Percentiles rank a stretch among this genome's conserved stretches.
Conservation (phyloP, 2,888 invertebrate genomes). For the Eupithecia insigniata region DNA sequence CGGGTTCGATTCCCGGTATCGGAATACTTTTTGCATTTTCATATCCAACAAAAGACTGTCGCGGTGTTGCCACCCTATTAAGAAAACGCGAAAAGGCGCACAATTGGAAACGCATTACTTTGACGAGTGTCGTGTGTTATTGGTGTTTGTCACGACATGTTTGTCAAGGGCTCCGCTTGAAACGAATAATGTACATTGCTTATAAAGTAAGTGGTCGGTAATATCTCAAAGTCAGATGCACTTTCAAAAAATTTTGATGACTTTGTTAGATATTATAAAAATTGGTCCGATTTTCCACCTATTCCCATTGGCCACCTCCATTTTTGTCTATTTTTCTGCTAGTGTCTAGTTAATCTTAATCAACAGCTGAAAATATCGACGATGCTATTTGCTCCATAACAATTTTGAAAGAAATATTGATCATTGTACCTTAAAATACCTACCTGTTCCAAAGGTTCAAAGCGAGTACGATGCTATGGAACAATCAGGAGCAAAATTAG, state of each 20-base stretch:
- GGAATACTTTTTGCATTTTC: conserved; percentile 66
- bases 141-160: conserved; percentile 42
- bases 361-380: neutral
- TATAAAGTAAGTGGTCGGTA: conserved; percentile 21
- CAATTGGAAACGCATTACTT: conserved; percentile 71
- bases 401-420: neutral
- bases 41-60: neutral
- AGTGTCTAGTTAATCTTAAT: too few relatives aligned
- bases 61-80: conserved; percentile 26
- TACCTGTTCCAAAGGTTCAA: too few relatives aligned
- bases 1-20: conserved; percentile 86
- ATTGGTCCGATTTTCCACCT: too few relatives aligned
- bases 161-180: conserved; percentile 46
- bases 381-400: neutral
- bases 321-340: too few relatives aligned
- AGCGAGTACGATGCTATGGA: too few relatives aligned
- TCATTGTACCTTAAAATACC: too few relatives aligned
- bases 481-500: too few relatives aligned
- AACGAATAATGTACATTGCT: conserved; percentile 25
- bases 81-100: conserved; percentile 49
- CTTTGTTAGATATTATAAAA: neutral
- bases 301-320: too few relatives aligned
- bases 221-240: conserved; percentile 3
- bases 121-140: conserved; percentile 56
- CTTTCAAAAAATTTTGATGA: neutral